Evolutionary conservation across 2,113 vertebrate species (phyloP), one percentile per base, ranked within the genome.

Genomic region (Ardeotis arabs): DNA sequence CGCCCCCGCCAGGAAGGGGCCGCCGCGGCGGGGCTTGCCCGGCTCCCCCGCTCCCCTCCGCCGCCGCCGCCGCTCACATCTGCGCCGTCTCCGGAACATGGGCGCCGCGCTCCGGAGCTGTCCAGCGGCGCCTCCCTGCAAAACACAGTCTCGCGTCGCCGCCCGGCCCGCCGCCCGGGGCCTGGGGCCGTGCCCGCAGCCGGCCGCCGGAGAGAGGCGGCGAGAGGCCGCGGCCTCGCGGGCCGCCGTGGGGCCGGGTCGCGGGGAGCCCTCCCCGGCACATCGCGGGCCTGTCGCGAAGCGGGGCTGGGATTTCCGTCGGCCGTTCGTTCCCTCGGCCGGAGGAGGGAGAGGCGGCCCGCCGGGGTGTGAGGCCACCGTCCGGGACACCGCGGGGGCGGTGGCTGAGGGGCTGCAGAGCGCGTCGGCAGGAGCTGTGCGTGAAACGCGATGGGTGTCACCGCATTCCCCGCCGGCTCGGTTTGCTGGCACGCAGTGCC

Each of bases 1-100:
- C 41, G 41, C 41, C 41, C 41, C 41, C 41, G 41, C 41, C 41
- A 13, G 41, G 41, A 41, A 41, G 41, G 41, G 41, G 41, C 41
- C 41, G 41, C 41, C 41, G 41, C 41, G 41, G 41, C 41, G 12
- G 41, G 41, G 41, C 41, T 41, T 41, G 41, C 41, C 41, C 41
- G 41, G 49, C 20, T 49, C 49, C 67, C 29, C 86, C 29, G 44
- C 31, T 52, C 80, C 29, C n/a, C 29, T 9, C 14, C 37, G 53
- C 72, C 45, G 39, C 41, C 41, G 41, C 20, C 35, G 35, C 75
- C 6, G 92, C 97, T 96, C 94, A 97, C 97, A 89, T 96, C 73
- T 91, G 90, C 95, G 89, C 93, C 64, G 95, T 29, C 89, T 90
- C 88, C 94, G 88, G 89, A 97, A 97, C 97, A 97, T 96, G 89